Percentiles rank a stretch among this genome's conserved stretches.
Evolutionary conservation across 2,113 vertebrate species (phyloP).

Genomic region (Boleophthalmus pectinirostris): DNA sequence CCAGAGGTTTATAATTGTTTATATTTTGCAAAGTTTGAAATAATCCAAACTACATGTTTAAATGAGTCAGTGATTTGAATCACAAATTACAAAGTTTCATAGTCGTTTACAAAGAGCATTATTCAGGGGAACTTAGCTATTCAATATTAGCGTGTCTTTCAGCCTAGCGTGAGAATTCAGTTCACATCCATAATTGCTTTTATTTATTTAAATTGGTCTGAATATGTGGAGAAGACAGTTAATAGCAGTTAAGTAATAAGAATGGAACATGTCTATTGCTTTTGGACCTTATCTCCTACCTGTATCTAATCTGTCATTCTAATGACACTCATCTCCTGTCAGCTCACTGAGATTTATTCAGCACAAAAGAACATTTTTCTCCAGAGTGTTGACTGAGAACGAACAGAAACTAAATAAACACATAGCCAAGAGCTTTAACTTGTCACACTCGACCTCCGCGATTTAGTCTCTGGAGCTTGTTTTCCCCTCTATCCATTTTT

Average conservation of each 20-base stretch:
- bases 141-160: too few species aligned
- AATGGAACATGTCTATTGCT: neutral
- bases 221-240: neutral
- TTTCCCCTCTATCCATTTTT: slow-evolving; percentile 1
- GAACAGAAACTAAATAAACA: slow-evolving; percentile 6
- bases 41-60: too few species aligned
- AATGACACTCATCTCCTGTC: slow-evolving; percentile 4
- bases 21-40: too few species aligned
- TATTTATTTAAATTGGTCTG: neutral
- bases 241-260: neutral
- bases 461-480: neutral
- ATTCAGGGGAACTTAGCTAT: too few species aligned
- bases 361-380: slow-evolving; percentile 8
- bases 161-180: too few species aligned
- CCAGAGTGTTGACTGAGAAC: slow-evolving; percentile 17
- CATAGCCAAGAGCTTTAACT: slow-evolving; percentile 3
- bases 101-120: too few species aligned
- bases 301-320: slow-evolving; percentile 7
- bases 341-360: neutral
- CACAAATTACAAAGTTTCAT: too few species aligned
- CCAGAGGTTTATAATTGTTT: too few species aligned
- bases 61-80: too few species aligned
- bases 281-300: neutral
- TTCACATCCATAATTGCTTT: neutral
- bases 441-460: neutral